Base-by-base conservation (phyloP, 2,888 invertebrate genomes). In the Micropterix aruncella region DNA sequence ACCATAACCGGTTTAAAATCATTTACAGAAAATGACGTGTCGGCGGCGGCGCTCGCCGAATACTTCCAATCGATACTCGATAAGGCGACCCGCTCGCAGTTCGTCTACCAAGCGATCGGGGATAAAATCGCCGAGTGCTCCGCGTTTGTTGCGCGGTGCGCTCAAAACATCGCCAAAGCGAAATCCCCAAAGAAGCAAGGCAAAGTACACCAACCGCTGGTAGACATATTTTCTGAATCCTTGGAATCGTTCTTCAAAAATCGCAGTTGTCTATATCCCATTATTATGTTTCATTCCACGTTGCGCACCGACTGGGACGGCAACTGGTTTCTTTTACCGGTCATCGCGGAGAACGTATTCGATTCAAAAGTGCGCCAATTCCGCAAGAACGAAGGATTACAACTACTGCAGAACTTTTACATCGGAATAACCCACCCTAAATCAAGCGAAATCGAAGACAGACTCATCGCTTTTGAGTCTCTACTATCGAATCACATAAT, bases 281-380 rank as follows among this genome's bases (percentile, higher is more conserved):
- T 77, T 3, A 72, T 74, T 40, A 64, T 85, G 43, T 79, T 85
- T 50, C 80, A 77, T 53, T 77, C 70, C 50, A 63, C 80, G 16
- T 58, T 85, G 38, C 76, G 79, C 53, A 59, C 75, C 2, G 73
- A 73, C 50, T 86, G 84, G 84, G 62, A 64, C 37, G 80, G 79
- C 3, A 77, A 72, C 51, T 77, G 76, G 60, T 60, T 67, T 39
- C 62, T 87, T 41, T 65, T 76, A 2, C 69, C 73, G 1, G 55
- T 73, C 42, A 56, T 83, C 42, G 63, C 76, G n/a, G 65, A 74
- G 17, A 76, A 75, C 54, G 66, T 78, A 43, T 79, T 84, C 47
- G 70, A 73, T 44, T 58, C 62, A 15, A 68, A 70, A 16, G 73
- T 81, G 2, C 68, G 83, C 47, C 75, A 77, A 19, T 84, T 78